phyloP scores from a whole-genome alignment of 2,888 invertebrate species.

The Pterobdella sp. region DNA sequence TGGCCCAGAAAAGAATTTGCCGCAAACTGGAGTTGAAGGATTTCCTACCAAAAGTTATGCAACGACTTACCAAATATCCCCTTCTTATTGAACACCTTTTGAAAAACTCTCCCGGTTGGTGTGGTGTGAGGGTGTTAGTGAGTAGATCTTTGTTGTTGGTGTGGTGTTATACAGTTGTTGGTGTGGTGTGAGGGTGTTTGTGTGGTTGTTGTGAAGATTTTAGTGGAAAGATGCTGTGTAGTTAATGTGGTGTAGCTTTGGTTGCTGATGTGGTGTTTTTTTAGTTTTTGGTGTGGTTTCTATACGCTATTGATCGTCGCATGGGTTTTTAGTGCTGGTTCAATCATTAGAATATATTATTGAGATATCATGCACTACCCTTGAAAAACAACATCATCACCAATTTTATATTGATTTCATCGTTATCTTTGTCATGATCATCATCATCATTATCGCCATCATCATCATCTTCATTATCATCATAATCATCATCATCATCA shows the following conservation, averaged over 20 bases:
- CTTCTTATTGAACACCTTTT: conserved; percentile 72
- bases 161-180: neutral
- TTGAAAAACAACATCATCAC: too few species aligned
- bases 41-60: conserved; percentile 79
- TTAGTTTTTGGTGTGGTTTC: neutral
- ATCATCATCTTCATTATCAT: too few species aligned
- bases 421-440: too few species aligned
- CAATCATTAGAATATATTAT: too few species aligned
- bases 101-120: conserved; percentile 59
- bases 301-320: too few species aligned
- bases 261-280: neutral
- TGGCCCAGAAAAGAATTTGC: conserved; percentile 73
- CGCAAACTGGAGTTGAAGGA: conserved; percentile 73
- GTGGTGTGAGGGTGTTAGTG: neutral
- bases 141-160: neutral
- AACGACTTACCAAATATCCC: conserved; percentile 76
- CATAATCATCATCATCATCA: too few species aligned
- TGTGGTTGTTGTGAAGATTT: neutral
- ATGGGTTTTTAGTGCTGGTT: too few species aligned
- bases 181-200: neutral
- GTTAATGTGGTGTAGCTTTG: neutral
- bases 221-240: neutral
- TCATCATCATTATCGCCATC: too few species aligned
- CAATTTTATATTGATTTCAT: too few species aligned
- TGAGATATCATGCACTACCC: too few species aligned